These are phyloP conservation scores for Hypercompe scribonia DNA, from an alignment of 2,888 invertebrate genomes.

Conservation along the genomic window DNA sequence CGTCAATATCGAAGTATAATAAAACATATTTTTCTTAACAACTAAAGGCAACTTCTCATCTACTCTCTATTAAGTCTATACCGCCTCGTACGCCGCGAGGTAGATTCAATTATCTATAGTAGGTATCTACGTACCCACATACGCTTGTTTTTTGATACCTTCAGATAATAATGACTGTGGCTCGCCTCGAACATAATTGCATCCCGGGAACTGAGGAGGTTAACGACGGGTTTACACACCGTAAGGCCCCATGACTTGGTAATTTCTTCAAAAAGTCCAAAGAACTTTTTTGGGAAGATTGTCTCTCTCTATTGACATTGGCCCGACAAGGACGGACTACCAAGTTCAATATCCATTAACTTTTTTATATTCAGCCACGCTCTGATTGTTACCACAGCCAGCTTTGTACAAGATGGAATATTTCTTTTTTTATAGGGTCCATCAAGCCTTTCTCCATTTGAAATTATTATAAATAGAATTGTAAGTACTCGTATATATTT, in stretches of 20 bases:
- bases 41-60: not conserved
- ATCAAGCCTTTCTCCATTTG: conserved; percentile 31
- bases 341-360: conserved; percentile 70
- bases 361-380: conserved; percentile 67
- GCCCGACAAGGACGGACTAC: conserved; percentile 59
- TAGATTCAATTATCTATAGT: conserved; percentile 60
- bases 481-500: conserved; percentile 10
- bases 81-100: conserved; percentile 41
- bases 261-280: conserved; percentile 65
- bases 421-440: conserved; percentile 48
- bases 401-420: conserved; percentile 48
- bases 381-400: conserved; percentile 50
- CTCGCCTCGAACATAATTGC: conserved; percentile 73
- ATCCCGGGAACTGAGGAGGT: conserved; percentile 79
- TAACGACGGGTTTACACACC: conserved; percentile 78
- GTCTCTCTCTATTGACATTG: conserved; percentile 56
- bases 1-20: not conserved
- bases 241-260: conserved; percentile 75
- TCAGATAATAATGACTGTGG: conserved; percentile 62
- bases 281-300: conserved; percentile 30
- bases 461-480: conserved; percentile 24
- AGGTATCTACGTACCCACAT: conserved; percentile 25
- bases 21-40: not conserved
- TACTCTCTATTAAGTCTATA: conserved; percentile 25
- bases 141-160: conserved; percentile 61